These are phyloP conservation scores for Polypedilum pembai DNA, from an alignment of 1,140 invertebrate species.

Conservation along the genomic window DNA sequence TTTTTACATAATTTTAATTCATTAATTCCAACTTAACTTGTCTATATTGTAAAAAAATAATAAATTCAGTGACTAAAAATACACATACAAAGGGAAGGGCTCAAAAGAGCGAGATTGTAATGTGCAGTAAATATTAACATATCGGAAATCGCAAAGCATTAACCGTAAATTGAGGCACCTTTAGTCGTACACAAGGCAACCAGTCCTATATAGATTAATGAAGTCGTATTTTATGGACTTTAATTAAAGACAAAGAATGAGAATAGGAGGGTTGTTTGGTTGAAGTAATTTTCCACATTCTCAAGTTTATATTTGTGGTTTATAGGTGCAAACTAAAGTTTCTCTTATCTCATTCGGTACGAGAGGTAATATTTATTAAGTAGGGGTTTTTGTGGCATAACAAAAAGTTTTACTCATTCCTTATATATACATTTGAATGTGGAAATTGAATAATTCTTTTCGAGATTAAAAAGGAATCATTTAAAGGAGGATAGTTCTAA, in stretches of 20 bases:
- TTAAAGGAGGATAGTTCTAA: no score
- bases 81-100: not conserved
- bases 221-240: constrained; percentile 19
- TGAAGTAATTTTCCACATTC: no score
- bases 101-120: not conserved
- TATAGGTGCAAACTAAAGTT: not conserved
- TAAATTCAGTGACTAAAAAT: not conserved
- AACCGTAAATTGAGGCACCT: constrained; percentile 16
- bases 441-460: no score
- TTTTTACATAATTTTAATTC: no score
- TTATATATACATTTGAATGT: no score
- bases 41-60: not conserved
- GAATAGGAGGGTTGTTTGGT: no score
- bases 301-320: not conserved
- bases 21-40: not conserved
- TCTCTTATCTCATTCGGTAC: no score
- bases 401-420: no score
- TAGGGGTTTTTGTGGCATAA: no score
- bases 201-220: constrained; percentile 1
- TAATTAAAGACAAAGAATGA: not conserved
- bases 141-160: constrained; percentile 3
- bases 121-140: constrained; percentile 11
- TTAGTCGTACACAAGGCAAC: not conserved
- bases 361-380: no score
- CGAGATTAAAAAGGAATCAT: no score